These are phyloP conservation scores for Mythimna lalbum DNA, from an alignment of 2,888 invertebrate species.

Conservation along the genomic window DNA sequence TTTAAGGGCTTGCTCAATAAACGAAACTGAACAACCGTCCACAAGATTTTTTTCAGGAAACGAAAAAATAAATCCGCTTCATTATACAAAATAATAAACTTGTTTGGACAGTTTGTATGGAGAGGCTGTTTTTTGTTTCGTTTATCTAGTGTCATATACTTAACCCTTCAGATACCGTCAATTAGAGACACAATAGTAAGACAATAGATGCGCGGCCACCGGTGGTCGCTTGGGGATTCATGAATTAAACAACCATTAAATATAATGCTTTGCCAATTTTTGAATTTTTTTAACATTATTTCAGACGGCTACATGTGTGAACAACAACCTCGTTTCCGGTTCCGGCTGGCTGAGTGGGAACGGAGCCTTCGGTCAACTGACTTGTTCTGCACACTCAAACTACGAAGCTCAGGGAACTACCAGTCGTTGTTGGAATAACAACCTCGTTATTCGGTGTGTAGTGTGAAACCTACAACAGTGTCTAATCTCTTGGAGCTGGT, in stretches of 20 bases:
- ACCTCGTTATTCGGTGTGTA: conserved; percentile 35
- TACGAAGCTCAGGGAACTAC: conserved; percentile 23
- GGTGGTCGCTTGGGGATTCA: too few species aligned
- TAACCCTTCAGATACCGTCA: too few species aligned
- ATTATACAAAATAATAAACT: too few species aligned
- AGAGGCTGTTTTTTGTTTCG: too few species aligned
- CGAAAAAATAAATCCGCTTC: too few species aligned
- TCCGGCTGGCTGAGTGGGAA: conserved; percentile 79
- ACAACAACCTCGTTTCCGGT: conserved; percentile 75
- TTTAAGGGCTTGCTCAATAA: too few species aligned
- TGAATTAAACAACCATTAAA: neutral
- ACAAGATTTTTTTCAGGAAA: too few species aligned
- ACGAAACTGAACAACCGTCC: too few species aligned
- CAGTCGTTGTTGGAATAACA: conserved; percentile 32
- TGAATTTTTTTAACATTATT: neutral
- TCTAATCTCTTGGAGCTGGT: neutral
- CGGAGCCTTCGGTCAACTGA: conserved; percentile 80
- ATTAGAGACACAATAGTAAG: too few species aligned
- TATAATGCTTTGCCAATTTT: neutral
- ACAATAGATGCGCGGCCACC: too few species aligned
- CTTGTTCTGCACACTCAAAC: conserved; percentile 83
- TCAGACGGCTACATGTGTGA: conserved; percentile 82
- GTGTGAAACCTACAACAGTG: neutral
- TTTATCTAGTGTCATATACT: too few species aligned
- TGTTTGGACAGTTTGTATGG: too few species aligned